Conservation (phyloP, 2,113 vertebrate species). For the Cynoglossus semilaevis region DNA sequence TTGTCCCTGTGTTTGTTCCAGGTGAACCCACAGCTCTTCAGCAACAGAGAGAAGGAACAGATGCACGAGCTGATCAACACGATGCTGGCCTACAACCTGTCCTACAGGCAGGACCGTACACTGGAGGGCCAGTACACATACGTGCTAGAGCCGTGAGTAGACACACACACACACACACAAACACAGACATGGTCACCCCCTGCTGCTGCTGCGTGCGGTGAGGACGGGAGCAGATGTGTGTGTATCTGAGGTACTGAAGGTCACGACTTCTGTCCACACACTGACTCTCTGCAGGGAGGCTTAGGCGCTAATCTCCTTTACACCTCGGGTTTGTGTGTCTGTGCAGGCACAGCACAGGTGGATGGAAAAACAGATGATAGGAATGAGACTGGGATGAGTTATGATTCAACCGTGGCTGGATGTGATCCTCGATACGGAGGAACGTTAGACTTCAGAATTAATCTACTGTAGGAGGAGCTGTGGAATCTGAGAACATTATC, state of each 20-base stretch:
- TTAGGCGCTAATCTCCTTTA: slow-evolving; percentile 64
- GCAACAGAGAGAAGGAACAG: slow-evolving; percentile 90
- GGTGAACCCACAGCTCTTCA: slow-evolving; percentile 96
- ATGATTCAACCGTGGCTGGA: neutral
- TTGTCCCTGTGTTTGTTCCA: slow-evolving; percentile 47
- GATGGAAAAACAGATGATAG: slow-evolving; percentile 2
- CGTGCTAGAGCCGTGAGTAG: slow-evolving; percentile 90
- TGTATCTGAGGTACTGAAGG: slow-evolving; percentile 50
- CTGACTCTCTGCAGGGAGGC: slow-evolving; percentile 41
- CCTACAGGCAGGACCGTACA: slow-evolving; percentile 89
- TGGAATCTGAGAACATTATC: neutral
- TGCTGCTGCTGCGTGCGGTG: neutral
- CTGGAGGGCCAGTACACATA: slow-evolving; percentile 90
- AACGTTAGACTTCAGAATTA: no score
- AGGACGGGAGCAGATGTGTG: slow-evolving; percentile 34
- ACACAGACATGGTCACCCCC: slow-evolving; percentile 4
- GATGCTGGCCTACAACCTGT: slow-evolving; percentile 95
- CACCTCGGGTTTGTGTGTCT: slow-evolving; percentile 27
- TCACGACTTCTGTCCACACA: slow-evolving; percentile 45
- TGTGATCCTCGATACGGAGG: no score
- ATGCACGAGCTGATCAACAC: slow-evolving; percentile 84
- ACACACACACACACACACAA: slow-evolving; percentile 18
- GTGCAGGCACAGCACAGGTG: neutral
- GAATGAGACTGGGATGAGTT: neutral
- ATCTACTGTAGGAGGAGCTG: neutral